These are phyloP conservation scores for Falco rusticolus DNA, from an alignment of 2,797 vertebrate genomes.

Conservation along the genomic window DNA sequence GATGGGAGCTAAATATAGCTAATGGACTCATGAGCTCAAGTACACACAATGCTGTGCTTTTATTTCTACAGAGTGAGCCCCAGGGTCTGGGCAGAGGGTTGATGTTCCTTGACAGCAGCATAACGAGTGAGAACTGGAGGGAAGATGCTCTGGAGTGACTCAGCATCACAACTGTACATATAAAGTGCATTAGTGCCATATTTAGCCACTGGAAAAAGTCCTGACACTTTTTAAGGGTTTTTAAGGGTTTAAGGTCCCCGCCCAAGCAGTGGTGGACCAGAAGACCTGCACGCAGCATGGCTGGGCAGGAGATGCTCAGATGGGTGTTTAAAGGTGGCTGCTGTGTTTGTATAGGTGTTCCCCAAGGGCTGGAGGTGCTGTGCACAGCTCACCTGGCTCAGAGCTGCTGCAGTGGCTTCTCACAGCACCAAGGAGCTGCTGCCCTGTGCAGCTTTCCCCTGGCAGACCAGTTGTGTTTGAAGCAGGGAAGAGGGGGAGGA, in stretches of 20 bases:
- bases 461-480: not conserved
- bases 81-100: not conserved
- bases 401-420: not conserved
- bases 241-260: not conserved
- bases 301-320: not conserved
- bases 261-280: not conserved
- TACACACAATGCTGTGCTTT: not conserved
- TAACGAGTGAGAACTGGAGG: not conserved
- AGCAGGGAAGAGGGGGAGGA: not conserved
- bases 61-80: not conserved
- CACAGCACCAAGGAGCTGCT: not conserved
- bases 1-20: conserved; percentile 12
- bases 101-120: not conserved
- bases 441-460: not conserved
- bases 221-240: not conserved
- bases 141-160: not conserved
- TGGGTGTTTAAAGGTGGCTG: not conserved
- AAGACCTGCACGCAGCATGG: not conserved
- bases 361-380: not conserved
- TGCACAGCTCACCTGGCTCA: not conserved
- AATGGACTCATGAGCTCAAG: not conserved
- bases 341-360: not conserved
- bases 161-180: not conserved
- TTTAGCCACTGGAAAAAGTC: not conserved
- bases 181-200: not conserved